phyloP scores from a whole-genome alignment of 1,140 invertebrate species.

The Nasonia vitripennis region DNA sequence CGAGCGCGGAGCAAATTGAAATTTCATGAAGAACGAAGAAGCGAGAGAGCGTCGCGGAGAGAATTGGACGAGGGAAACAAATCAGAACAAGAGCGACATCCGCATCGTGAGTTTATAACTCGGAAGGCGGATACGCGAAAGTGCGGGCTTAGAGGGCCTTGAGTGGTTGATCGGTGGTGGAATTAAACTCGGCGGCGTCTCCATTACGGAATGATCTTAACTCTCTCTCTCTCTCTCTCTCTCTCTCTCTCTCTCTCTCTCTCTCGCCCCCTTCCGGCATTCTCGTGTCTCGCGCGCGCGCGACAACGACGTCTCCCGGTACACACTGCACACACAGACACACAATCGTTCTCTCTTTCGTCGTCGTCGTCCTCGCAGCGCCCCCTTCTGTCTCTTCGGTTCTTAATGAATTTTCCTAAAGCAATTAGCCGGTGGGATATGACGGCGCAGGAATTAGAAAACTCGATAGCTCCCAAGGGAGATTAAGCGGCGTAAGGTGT shows the following conservation, averaged over 20 bases:
- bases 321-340: too few species aligned
- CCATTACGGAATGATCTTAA: conserved; percentile 62
- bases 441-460: conserved; percentile 63
- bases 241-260: conserved; percentile 29
- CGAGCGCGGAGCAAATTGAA: background rate
- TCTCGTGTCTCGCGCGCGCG: background rate
- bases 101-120: conserved; percentile 34
- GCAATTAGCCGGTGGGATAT: conserved; percentile 66
- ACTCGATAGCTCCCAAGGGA: conserved; percentile 59
- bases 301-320: background rate
- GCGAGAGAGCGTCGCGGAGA: background rate
- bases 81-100: conserved; percentile 36
- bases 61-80: conserved; percentile 31
- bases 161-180: conserved; percentile 62
- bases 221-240: conserved; percentile 38
- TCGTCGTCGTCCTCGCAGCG: conserved; percentile 32
- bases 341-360: background rate
- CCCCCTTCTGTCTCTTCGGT: conserved; percentile 52
- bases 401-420: conserved; percentile 72
- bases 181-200: conserved; percentile 63
- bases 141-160: conserved; percentile 56
- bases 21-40: conserved; percentile 10
- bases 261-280: conserved; percentile 37
- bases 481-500: conserved; percentile 46
- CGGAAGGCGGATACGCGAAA: conserved; percentile 36